Evolutionary conservation across 92 coral and sea anemone genomes (phyloP).

Genomic region (Parazoanthus atlanticus): DNA sequence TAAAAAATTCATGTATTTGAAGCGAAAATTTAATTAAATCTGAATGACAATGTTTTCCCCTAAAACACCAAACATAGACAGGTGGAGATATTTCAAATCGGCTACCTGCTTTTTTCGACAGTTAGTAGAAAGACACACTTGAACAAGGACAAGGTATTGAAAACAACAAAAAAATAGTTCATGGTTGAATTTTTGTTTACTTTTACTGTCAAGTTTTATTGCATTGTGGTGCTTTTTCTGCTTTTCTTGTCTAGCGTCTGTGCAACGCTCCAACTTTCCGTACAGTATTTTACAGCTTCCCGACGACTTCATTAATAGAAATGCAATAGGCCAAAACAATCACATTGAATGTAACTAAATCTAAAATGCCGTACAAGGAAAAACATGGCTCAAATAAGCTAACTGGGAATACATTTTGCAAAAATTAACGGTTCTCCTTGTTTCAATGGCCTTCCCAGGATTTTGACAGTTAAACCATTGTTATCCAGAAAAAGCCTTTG

Average conservation of each 20-base stretch:
- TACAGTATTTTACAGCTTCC: no score
- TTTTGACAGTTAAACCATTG: no score
- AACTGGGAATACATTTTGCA: no score
- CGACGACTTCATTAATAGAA: no score
- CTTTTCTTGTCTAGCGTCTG: background rate
- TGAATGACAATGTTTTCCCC: background rate
- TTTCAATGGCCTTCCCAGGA: no score
- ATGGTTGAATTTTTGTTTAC: background rate
- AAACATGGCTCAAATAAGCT: background rate
- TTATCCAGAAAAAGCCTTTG: no score
- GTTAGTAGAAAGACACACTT: background rate
- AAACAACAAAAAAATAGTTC: background rate
- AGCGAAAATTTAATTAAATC: background rate
- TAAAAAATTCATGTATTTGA: background rate
- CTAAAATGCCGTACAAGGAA: background rate
- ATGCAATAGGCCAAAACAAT: no score
- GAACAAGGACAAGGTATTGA: background rate
- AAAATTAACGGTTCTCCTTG: no score
- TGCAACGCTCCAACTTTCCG: background rate
- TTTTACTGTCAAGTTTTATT: background rate
- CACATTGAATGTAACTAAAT: background rate
- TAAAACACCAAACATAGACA: background rate
- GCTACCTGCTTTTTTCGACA: background rate
- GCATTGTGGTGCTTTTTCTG: no score
- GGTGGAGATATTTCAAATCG: slow-evolving; percentile 2